These are phyloP conservation scores for Ormyrus thymus DNA, from an alignment of 2,888 invertebrate genomes.

Conservation along the genomic window DNA sequence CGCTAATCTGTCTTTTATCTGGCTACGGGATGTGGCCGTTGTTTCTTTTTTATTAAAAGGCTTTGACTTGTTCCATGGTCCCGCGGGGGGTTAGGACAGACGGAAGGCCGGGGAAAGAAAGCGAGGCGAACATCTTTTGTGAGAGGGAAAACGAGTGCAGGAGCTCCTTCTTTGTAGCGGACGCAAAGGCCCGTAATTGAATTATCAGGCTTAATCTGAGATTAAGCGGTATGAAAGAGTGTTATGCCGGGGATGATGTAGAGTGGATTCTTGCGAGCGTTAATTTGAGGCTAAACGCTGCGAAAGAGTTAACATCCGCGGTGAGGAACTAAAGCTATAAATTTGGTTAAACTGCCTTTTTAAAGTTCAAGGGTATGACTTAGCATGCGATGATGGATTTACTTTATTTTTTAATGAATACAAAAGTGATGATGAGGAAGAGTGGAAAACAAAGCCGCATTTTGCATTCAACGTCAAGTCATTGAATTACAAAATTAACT, in stretches of 20 bases:
- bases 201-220: slow-evolving; percentile 27
- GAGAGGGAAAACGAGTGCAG: too few relatives aligned
- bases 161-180: background rate
- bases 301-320: background rate
- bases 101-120: background rate
- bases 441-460: too few relatives aligned
- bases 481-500: too few relatives aligned
- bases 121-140: background rate
- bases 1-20: slow-evolving; percentile 45
- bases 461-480: too few relatives aligned
- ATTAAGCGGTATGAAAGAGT: slow-evolving; percentile 34
- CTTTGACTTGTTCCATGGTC: background rate
- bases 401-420: too few relatives aligned
- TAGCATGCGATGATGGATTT: too few relatives aligned
- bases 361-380: background rate
- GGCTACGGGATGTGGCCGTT: background rate
- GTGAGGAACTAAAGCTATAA: background rate
- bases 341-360: background rate
- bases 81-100: too few relatives aligned
- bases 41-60: slow-evolving; percentile 1
- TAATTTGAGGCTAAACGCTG: too few relatives aligned
- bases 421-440: too few relatives aligned
- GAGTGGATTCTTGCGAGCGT: background rate
- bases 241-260: background rate
- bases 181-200: slow-evolving; percentile 30